Evolutionary conservation across 2,888 invertebrate species (phyloP), one percentile per base, ranked within the genome.

Genomic region (Urechis unicinctus): DNA sequence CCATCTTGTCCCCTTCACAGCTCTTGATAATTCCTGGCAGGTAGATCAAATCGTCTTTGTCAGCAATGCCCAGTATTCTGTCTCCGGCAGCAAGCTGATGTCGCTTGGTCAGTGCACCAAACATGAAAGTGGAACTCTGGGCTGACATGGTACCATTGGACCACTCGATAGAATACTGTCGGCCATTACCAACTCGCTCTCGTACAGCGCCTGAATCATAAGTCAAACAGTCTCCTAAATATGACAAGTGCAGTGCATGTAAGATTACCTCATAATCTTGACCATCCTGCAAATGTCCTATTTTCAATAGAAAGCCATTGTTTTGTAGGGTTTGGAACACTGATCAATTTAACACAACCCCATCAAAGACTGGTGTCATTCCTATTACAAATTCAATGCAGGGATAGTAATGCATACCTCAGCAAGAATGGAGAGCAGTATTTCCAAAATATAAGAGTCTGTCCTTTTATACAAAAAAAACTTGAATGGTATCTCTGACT

Each of bases 121-220:
- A 76, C 28, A 76, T 70, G 56, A 69, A 68, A 46, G 64, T 63
- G 9, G 65, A 61, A 4, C 61, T 61, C 63, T 74, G 75, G 22
- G 58, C 60, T 42, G 66, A 48, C 28, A 61, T 51, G 3, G 64
- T 60, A 1, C 71, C 71, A 57, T 73, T 69, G 22, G 67, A 57
- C 71, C 73, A 73, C 49, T 70, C 67, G 17, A 76, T 50, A 13
- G 61, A 55, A 55, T 70, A 75, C 49, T 68, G 67, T 25, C 67
- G 60, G 3, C 71, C 71, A 45, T 65, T 63, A 3, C 67, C 70
- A 6, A 66, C 61, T 50, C 67, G 63, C 9, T 67, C 64, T 51
- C 64, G 61, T 3, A 75, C 67, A 6, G 63, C 61, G 28, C 68
- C 75, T 75, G 30, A 17, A 55, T 41, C 21, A 21, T 1, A 26